A percentile compares a stretch with the other conserved stretches of the same genome.
Conservation (phyloP, 2,113 vertebrate genomes). For the Rhabdomys dilectus region DNA sequence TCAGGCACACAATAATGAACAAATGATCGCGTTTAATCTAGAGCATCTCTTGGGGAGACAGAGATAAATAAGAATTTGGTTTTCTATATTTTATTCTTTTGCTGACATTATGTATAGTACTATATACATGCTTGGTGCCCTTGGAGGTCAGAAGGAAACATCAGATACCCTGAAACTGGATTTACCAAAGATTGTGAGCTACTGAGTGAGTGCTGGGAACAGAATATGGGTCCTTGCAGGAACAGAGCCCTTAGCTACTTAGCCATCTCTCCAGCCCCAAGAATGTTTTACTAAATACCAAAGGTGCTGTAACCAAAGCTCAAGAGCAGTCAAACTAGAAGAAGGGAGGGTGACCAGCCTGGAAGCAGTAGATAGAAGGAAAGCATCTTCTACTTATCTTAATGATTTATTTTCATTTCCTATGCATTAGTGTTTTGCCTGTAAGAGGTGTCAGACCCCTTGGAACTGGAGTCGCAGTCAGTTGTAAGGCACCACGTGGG, state of each 20-base stretch:
- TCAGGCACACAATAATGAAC: neutral
- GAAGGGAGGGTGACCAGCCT: neutral
- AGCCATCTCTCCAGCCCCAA: neutral
- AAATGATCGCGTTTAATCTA: neutral
- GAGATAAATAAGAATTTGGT: conserved; percentile 3
- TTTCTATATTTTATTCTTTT: neutral
- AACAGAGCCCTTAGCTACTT: neutral
- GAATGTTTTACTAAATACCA: neutral
- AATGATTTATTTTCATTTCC: too few species aligned
- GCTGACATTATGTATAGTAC: neutral
- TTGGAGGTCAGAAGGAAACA: neutral
- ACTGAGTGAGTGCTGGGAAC: neutral
- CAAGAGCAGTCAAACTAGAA: neutral
- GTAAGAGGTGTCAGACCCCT: too few species aligned
- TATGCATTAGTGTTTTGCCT: too few species aligned
- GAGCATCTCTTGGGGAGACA: neutral
- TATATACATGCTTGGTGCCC: neutral
- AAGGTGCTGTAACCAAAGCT: neutral
- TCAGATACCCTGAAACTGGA: neutral
- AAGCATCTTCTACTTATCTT: neutral
- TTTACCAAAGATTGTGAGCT: neutral
- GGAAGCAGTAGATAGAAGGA: neutral
- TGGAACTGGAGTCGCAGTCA: too few species aligned
- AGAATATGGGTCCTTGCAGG: neutral
- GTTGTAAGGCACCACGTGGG: too few species aligned